Evolutionary conservation across 2,888 invertebrate genomes (phyloP).

Genomic region (Gibbula magus): DNA sequence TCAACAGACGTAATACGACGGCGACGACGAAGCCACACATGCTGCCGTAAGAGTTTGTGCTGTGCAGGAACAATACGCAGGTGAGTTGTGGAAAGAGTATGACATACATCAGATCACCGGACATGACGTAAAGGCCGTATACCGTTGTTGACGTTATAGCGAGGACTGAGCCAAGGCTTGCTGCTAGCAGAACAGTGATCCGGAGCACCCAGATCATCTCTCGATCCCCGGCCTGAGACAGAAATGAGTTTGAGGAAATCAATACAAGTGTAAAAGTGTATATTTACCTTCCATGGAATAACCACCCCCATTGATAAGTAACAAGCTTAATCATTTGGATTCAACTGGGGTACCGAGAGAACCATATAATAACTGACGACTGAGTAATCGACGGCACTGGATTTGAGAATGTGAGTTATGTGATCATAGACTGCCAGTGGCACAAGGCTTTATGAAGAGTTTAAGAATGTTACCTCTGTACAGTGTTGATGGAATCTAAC

Average conservation of each 20-base stretch:
- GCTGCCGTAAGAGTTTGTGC: conserved; percentile 53
- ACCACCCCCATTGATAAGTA: too few species aligned
- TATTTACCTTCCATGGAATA: too few species aligned
- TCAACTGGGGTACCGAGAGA: too few species aligned
- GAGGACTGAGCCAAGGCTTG: conserved; percentile 37
- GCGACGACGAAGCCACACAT: conserved; percentile 81
- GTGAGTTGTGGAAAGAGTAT: conserved; percentile 45
- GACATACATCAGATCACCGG: conserved; percentile 47
- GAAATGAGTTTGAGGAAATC: neutral
- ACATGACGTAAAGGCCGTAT: conserved; percentile 46
- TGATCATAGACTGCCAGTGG: too few species aligned
- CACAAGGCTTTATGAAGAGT: too few species aligned
- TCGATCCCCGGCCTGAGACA: conserved; percentile 40
- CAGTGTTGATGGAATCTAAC: too few species aligned
- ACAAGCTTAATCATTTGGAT: too few species aligned
- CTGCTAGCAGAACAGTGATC: conserved; percentile 35
- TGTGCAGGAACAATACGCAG: conserved; percentile 39
- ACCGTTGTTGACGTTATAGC: conserved; percentile 40
- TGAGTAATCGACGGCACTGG: too few species aligned
- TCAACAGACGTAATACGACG: conserved; percentile 84
- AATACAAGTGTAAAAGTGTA: too few species aligned
- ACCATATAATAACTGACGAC: too few species aligned
- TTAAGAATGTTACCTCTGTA: too few species aligned
- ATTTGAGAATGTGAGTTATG: too few species aligned
- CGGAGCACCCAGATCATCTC: conserved; percentile 46